Evolutionary conservation across 2,113 vertebrate species (phyloP).

Genomic region (Carassius carassius): DNA sequence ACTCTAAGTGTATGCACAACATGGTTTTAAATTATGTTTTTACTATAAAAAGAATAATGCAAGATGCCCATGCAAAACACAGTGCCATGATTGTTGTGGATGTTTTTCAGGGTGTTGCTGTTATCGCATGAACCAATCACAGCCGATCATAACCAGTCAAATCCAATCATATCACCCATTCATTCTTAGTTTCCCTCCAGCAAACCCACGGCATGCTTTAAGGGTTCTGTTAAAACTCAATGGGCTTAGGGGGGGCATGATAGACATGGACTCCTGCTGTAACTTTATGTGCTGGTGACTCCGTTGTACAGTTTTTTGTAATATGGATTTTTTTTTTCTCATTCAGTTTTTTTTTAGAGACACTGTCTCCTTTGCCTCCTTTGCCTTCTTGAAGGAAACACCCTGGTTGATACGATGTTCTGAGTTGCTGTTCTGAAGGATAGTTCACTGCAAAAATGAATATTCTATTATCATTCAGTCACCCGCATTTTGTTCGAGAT

Average conservation of each 20-base stretch:
- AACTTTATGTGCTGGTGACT: too few species aligned
- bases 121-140: neutral
- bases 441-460: neutral
- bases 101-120: neutral
- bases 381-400: neutral
- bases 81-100: neutral
- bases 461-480: neutral
- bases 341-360: neutral
- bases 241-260: too few species aligned
- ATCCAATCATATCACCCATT: neutral
- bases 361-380: too few species aligned
- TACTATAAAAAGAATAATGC: neutral
- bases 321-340: neutral
- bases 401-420: neutral
- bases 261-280: too few species aligned
- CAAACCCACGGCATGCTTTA: too few species aligned
- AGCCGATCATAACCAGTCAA: neutral
- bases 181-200: neutral
- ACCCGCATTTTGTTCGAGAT: neutral
- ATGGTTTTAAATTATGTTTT: neutral
- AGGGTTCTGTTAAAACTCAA: too few species aligned
- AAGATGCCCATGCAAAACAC: neutral
- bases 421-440: neutral
- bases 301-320: too few species aligned
- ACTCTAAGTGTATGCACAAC: neutral